Base-by-base conservation (phyloP, 2,888 invertebrate genomes). In the Phyto melanocephala region DNA sequence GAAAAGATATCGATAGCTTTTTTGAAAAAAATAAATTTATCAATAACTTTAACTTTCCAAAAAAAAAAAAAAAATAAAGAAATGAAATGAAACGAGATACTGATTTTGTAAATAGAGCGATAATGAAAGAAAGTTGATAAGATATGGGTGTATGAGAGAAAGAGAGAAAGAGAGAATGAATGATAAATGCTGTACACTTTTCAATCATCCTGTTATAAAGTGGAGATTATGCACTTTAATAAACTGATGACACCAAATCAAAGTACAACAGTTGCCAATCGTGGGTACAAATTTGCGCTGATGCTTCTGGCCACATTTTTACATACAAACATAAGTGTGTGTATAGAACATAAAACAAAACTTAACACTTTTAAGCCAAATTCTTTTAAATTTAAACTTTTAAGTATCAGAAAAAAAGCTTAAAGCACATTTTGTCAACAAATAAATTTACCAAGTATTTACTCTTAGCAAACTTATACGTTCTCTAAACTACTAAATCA, bases 271-370 rank as follows among this genome's bases (percentile, higher is more conserved):
- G 45, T 65, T 75, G 74, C 74, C 74, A 75, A 56, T 65, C 42
- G 45, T 37, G 33, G 45, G 22, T 56, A 37, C 7, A 24, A 60
- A 81, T 15, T 67, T 81, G 80, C 83, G 65, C 42, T 86, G 86
- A 85, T 86, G 86, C 86, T 85, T 72, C 84, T 76, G 86, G 85
- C 79, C 52, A 80, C 78, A 71, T 62, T 62, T 65, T 63, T 40
- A 42, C 37, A 45, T 17, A 15, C 28, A 28, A 5, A 5, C 28
- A 37, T 17, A 15, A 40, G 22, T 37, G 24, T 50, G 13, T 15
- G 13, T 42, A 4, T 42, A 42, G 7, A 42, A 42, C 15, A 13
- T 35, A 22, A 7, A n/a, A 33, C 10, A 50, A 20, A 62, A 3
- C 7, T n/a, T 11, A 35, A 78, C 20, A 56, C 20, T 40, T 52